Base-by-base conservation (phyloP, 2,113 vertebrate genomes). In the Notarius quadriscutis region DNA sequence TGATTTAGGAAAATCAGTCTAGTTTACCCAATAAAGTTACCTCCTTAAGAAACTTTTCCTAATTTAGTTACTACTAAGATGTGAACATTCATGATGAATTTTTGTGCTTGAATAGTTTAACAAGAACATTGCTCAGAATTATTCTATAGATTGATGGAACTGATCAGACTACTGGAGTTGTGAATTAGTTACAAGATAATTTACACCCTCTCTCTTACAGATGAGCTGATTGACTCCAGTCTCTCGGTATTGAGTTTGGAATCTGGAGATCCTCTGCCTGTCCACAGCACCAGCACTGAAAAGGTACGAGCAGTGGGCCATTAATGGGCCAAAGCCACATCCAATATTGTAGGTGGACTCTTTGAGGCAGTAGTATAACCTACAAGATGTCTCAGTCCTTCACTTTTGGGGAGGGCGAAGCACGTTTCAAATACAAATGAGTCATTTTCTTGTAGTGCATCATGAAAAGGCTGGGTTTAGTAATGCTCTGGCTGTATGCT, bases 171-270 rank as follows among this genome's bases (percentile, higher is more conserved):
- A 25, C 27, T 41, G 30, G 27, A 41, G 50, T 17, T 51, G 4
- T n/a, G 8, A 41, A 74, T 77, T 51, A 30, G 25, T 27, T 30
- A 5, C 34, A 53, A 55, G 25, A 4, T 60, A 8, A 27, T 50
- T 15, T 86, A 48, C 88, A 5, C 41, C 2, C 25, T 88, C 81
- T 91, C 25, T 90, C 87, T 84, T 82, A 77, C 84, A 96, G 95
- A 94, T 25, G 93, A 94, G 81, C 91, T 93, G 72, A 92, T 92
- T 84, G 94, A 95, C 91, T 93, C 94, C 6, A 90, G 92, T 75
- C 85, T 95, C 85, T 95, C 93, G 60, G 93, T 95, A 60, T 89
- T 95, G 92, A 94, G 88, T 87, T 89, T 93, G 90, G 93, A 94
- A 83, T 93, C 94, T 55, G 92, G 89, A 87, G 92, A 93, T 62